A percentile compares a stretch with the other conserved stretches of the same genome.
These are phyloP conservation scores for Lipotes vexillifer DNA, from an alignment of 2,113 vertebrate species.

Conservation along the genomic window DNA sequence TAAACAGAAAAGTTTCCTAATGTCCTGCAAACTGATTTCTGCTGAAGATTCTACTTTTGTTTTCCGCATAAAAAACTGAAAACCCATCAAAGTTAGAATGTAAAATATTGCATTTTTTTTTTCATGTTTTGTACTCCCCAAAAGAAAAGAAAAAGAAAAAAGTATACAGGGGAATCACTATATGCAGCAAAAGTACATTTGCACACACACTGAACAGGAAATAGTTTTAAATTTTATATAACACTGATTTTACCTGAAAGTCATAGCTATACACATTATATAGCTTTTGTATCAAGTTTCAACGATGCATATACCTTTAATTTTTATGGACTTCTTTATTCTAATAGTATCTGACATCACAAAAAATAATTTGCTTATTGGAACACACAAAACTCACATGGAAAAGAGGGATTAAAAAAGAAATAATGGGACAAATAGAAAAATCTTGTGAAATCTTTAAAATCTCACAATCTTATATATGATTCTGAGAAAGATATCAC, in stretches of 20 bases:
- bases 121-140: not conserved
- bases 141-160: conserved; percentile 19
- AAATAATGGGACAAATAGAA: not conserved
- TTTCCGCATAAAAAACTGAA: conserved; percentile 1
- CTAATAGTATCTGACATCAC: not conserved
- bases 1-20: conserved; percentile 4
- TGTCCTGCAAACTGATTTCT: not conserved
- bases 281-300: conserved; percentile 10
- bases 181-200: not conserved
- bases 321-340: conserved; percentile 6
- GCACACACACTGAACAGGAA: not conserved
- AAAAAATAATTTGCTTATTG: not conserved
- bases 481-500: not conserved
- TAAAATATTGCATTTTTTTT: not conserved
- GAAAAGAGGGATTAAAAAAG: not conserved
- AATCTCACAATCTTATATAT: not conserved
- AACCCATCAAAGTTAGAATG: not conserved
- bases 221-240: conserved; percentile 15
- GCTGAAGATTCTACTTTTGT: conserved; percentile 10
- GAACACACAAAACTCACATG: not conserved
- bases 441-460: not conserved
- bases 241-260: conserved; percentile 28
- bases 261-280: not conserved
- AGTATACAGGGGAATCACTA: not conserved
- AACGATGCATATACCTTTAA: not conserved